These are phyloP conservation scores for Forbesichthys papilliferus DNA, from an alignment of 2,113 vertebrate genomes.

Conservation along the genomic window DNA sequence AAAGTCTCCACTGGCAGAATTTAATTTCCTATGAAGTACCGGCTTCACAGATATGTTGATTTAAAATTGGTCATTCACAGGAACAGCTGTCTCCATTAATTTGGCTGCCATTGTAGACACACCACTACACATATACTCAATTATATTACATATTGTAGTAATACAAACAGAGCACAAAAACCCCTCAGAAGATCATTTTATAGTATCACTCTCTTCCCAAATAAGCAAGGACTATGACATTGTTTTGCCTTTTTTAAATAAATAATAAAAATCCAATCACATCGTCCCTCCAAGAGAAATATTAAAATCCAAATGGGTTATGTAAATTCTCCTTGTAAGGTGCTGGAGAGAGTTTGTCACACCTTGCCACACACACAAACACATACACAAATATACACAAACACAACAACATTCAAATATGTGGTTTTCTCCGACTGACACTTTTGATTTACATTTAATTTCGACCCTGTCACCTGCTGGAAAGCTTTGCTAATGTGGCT, in stretches of 20 bases:
- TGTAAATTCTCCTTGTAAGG: slow-evolving; percentile 35
- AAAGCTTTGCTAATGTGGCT: slow-evolving; percentile 50
- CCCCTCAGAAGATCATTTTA: slow-evolving; percentile 17
- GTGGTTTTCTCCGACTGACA: slow-evolving; percentile 14
- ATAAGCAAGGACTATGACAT: slow-evolving; percentile 50
- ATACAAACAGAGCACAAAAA: slow-evolving; percentile 2
- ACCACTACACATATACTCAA: background rate
- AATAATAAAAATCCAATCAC: slow-evolving; percentile 36
- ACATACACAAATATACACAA: slow-evolving; percentile 1
- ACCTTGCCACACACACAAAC: slow-evolving; percentile 30
- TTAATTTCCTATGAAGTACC: too few relatives aligned
- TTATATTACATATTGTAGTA: background rate
- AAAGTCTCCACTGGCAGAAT: too few relatives aligned
- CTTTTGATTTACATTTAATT: slow-evolving; percentile 52
- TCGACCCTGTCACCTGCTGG: slow-evolving; percentile 39
- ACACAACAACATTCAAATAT: slow-evolving; percentile 21
- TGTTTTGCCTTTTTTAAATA: slow-evolving; percentile 16
- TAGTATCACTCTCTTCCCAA: slow-evolving; percentile 5
- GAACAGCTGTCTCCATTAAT: slow-evolving; percentile 2
- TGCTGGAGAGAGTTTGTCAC: slow-evolving; percentile 12
- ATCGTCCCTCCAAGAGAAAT: slow-evolving; percentile 43
- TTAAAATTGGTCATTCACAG: background rate
- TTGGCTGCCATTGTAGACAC: background rate
- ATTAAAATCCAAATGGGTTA: slow-evolving; percentile 36
- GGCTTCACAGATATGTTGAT: too few relatives aligned